A percentile compares a stretch with the other conserved stretches of the same genome.
phyloP scores from a whole-genome alignment of 2,113 vertebrate species.

The Hiodon alosoides region DNA sequence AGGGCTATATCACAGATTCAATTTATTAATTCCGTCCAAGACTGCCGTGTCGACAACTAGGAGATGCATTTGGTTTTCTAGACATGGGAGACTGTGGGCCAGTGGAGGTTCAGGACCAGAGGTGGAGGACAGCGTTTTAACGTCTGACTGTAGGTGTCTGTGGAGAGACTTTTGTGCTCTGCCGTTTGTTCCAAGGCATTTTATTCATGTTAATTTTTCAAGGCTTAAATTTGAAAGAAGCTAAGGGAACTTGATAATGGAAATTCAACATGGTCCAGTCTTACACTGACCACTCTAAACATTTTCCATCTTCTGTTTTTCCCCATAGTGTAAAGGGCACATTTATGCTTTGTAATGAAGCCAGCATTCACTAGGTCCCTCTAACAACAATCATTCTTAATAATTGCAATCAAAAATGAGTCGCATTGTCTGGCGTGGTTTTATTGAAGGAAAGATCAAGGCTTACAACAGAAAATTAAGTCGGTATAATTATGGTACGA shows the following conservation, averaged over 20 bases:
- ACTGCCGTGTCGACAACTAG: too few relatives aligned
- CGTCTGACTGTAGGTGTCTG: slow-evolving; percentile 20
- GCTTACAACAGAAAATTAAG: background rate
- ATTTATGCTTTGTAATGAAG: background rate
- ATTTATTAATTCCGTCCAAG: too few relatives aligned
- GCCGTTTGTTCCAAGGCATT: background rate
- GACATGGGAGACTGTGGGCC: too few relatives aligned
- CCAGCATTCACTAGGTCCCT: background rate
- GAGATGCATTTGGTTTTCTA: too few relatives aligned
- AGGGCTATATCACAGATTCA: too few relatives aligned
- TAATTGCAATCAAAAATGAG: slow-evolving; percentile 22
- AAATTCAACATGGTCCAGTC: too few relatives aligned
- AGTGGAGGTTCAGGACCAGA: slow-evolving; percentile 61
- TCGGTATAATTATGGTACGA: background rate
- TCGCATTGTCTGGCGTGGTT: slow-evolving; percentile 18
- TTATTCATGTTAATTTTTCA: too few relatives aligned
- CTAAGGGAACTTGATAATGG: too few relatives aligned
- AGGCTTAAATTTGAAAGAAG: too few relatives aligned
- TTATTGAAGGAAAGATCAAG: slow-evolving; percentile 18
- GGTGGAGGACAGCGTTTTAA: slow-evolving; percentile 60
- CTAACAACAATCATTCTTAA: background rate
- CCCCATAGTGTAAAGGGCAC: background rate
- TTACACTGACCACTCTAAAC: too few relatives aligned
- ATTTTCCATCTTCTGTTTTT: background rate
- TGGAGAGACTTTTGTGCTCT: background rate